Conservation (phyloP, 2,113 vertebrate species). For the Ictalurus punctatus region DNA sequence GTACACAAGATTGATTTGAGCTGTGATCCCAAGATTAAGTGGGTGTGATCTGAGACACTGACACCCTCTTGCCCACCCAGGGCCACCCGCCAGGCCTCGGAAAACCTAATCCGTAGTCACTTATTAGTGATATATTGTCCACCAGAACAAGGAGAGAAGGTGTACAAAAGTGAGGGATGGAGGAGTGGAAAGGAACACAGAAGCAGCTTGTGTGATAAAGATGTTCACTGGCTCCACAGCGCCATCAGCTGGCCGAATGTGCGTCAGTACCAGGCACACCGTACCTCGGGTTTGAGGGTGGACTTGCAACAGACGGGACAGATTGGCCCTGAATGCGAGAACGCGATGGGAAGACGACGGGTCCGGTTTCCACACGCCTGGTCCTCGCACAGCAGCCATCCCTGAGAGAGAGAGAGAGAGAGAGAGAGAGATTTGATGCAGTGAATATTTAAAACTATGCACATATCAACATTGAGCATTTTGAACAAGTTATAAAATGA, state of each 20-base stretch:
- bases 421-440: neutral
- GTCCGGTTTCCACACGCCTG: constrained; percentile 86
- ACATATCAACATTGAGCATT: neutral
- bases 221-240: constrained; percentile 70
- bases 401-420: constrained; percentile 67
- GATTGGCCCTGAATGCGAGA: constrained; percentile 85
- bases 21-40: neutral
- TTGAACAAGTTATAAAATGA: neutral
- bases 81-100: neutral
- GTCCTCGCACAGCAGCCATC: constrained; percentile 95
- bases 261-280: neutral
- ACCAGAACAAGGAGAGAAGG: neutral
- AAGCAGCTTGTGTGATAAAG: neutral
- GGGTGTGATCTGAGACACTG: neutral
- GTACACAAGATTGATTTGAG: no score
- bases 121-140: neutral
- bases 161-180: neutral
- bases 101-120: neutral
- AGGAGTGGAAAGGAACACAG: constrained; percentile 11
- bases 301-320: constrained; percentile 87
- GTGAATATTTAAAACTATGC: neutral
- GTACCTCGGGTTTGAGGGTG: constrained; percentile 85
- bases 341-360: constrained; percentile 82
- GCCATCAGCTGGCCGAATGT: constrained; percentile 74
- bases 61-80: neutral